Evolutionary conservation across 2,797 vertebrate genomes (phyloP).

Genomic region (Mycteria americana): DNA sequence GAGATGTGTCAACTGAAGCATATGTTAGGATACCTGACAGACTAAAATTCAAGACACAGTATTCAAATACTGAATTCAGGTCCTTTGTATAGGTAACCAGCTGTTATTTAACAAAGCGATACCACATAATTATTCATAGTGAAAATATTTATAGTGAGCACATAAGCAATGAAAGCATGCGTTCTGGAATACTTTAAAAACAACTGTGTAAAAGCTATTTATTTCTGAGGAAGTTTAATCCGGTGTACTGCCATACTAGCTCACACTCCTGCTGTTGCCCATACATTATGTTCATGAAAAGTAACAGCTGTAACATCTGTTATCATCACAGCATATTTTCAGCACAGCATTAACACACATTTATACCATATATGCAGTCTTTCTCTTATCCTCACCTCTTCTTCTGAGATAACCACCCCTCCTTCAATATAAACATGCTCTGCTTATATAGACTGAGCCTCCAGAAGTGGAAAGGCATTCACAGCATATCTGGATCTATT

Average conservation of each 20-base stretch:
- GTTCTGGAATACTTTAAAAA: not conserved
- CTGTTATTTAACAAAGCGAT: slow-evolving; percentile 32
- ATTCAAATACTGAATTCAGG: not conserved
- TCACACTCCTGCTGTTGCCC: slow-evolving; percentile 23
- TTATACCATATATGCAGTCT: not conserved
- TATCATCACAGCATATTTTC: not conserved
- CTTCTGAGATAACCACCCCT: not conserved
- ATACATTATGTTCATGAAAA: slow-evolving; percentile 15
- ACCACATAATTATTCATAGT: not conserved
- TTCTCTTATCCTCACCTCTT: not conserved
- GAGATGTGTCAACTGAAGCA: not conserved
- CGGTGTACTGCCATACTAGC: not conserved
- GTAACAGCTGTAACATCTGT: slow-evolving; percentile 48
- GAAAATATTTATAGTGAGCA: slow-evolving; percentile 39
- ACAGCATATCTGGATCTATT: not conserved
- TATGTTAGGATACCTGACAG: not conserved
- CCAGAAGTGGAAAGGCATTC: not conserved
- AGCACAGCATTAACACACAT: not conserved
- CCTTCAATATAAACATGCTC: not conserved
- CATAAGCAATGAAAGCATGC: not conserved
- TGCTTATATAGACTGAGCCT: not conserved
- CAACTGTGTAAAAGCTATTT: not conserved
- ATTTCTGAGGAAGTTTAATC: not conserved
- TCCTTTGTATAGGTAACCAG: slow-evolving; percentile 26
- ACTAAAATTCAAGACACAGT: not conserved